Evolutionary conservation across 2,113 vertebrate species (phyloP).

Genomic region (Rousettus leschenaultii): DNA sequence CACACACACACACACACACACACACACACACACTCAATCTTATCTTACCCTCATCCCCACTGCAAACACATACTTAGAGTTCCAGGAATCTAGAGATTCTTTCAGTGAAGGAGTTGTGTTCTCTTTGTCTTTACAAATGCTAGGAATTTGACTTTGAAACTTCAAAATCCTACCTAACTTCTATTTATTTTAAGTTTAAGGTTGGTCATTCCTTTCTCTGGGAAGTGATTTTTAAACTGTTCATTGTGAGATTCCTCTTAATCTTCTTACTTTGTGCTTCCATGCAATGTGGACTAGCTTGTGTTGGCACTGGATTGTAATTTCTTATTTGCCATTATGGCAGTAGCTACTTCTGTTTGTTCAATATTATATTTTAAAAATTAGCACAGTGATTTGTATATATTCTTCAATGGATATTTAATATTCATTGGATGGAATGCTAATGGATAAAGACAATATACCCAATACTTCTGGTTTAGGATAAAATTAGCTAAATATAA

Average conservation of each 20-base stretch:
- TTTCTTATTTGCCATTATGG: background rate
- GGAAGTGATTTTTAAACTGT: background rate
- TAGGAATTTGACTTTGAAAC: background rate
- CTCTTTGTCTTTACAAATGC: background rate
- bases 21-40: background rate
- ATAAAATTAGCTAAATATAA: background rate
- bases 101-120: background rate
- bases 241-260: background rate
- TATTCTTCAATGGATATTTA: background rate
- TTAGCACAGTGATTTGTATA: background rate
- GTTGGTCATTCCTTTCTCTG: background rate
- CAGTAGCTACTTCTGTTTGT: background rate
- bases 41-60: background rate
- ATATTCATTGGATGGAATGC: background rate
- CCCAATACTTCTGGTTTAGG: background rate
- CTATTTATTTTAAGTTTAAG: background rate
- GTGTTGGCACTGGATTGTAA: background rate
- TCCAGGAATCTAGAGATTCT: accelerated
- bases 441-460: background rate
- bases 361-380: background rate
- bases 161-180: background rate
- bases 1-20: background rate
- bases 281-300: background rate
- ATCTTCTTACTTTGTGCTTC: background rate
- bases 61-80: background rate